Base-by-base conservation (phyloP, 2,888 invertebrate species). In the Aradus depressus region DNA sequence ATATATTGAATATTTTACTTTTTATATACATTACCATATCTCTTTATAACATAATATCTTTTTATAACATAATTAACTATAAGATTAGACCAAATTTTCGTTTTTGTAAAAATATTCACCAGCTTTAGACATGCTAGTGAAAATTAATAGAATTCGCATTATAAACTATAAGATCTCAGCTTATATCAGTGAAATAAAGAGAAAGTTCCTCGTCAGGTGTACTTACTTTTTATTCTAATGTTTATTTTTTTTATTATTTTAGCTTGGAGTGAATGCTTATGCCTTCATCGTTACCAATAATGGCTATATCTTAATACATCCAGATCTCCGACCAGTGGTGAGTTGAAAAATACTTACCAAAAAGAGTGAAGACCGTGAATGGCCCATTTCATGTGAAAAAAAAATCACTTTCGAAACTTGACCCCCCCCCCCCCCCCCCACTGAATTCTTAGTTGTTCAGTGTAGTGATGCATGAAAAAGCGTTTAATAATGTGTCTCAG, bases 261-360 rank as follows among this genome's bases (percentile, higher is more conserved):
- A 92, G 90, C 75, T 96, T 64, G 96, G 96, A 60, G 89, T 89
- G 31, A 92, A 92, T 69, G 93, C 91, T 48, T 96, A 95, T 71
- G 89, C 92, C 43, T 96, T 96, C 71, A 86, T 93, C 71, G 85
- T 95, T 64, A 93, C 93, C 68, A 95, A 95, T 70, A 96, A 97
- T 73, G 97, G 96, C 62, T 90, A 92, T 70, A 82, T 95, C 58
- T 73, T 97, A 57, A 92, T 89, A 67, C 96, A 97, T 76, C 96
- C 96, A 18, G 93, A 96, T 68, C 75, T 93, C 63, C 77, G 92
- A 62, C 92, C 95, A 47, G 70, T 89, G 75, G 88, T 89, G 73
- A 76, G 79, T 59, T 35, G 16, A 5, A 18, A 8, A 19, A 5
- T 18, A 18, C n/a, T n/a, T n/a, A n/a, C 12, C 12, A n/a, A 10